These are phyloP conservation scores for Homarus americanus DNA, from an alignment of 1,140 invertebrate genomes.

Conservation along the genomic window DNA sequence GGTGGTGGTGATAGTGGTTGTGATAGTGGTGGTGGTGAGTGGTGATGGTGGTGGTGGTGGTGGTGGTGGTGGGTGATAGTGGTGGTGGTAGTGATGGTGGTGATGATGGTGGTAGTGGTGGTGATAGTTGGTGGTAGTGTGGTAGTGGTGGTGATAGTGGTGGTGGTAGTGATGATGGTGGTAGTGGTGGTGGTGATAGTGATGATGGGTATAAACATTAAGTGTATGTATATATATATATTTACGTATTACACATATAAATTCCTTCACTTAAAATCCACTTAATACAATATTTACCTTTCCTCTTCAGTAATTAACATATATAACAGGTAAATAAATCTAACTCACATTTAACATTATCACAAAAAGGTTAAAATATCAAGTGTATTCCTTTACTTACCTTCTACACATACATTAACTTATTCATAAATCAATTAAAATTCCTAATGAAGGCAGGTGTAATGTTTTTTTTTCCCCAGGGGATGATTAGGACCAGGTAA, in stretches of 20 bases:
- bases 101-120: neutral
- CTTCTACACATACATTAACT: no score
- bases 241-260: slow-evolving; percentile 12
- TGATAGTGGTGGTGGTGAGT: neutral
- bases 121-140: neutral
- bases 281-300: no score
- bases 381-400: no score
- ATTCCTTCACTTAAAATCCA: neutral
- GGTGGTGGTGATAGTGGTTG: neutral
- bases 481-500: no score
- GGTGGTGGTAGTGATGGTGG: neutral
- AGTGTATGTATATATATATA: slow-evolving; percentile 1
- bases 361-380: no score
- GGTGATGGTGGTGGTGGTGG: neutral
- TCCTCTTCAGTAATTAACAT: no score
- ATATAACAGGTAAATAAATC: no score
- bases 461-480: no score
- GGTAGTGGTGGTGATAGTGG: neutral
- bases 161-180: neutral
- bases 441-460: no score
- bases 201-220: neutral
- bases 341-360: neutral
- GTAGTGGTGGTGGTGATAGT: neutral
- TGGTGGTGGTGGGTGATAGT: neutral
- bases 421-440: no score